Evolutionary conservation across 2,797 vertebrate species (phyloP), one percentile per base, ranked within the genome.

Genomic region (Lithobates pipiens): DNA sequence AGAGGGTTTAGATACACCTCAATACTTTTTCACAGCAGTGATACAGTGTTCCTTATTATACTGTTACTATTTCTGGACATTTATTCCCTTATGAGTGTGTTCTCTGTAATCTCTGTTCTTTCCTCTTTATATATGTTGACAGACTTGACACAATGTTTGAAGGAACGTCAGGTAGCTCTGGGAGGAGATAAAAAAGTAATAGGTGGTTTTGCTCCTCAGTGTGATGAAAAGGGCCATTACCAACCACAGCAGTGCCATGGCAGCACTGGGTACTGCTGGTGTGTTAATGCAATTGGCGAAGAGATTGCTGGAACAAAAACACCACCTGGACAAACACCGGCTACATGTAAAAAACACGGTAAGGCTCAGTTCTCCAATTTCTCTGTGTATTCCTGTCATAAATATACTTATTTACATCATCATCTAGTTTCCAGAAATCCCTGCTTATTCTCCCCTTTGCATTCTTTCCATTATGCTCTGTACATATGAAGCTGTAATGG

Each of bases 261-360:
- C 2, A 74, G 80, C 70, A 74, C 80, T 4, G 80, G 80, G 1
- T 23, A 73, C 54, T 73, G 80, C 27, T 82, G 80, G 80, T 82
- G 80, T 65, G 80, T 74, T 29, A 15, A 5, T 21, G n/a, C 13
- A 63, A 65, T 44, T 21, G 80, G 80, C 5, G 25, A 63, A 29
- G 54, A 82, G 54, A 73, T 82, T 63, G 7, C 15, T 21, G 80
- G 70, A 0, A 29, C 80, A 29, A 74, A 7, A 5, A 63, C 13
- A 1, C 23, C 42, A 54, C 29, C 46, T 3, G 79, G 79, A 9
- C 29, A 81, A 27, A 0, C 32, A 27, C 18, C 0, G 0, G 1
- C 29, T 25, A 72, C 15, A 61, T 81, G 79, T 27, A 11, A 4
- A 3, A 3, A 2, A 4, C 15, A 39, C 6, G 77, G 77, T 79